phyloP scores from a whole-genome alignment of 2,113 vertebrate genomes.

The Caranx ignobilis region DNA sequence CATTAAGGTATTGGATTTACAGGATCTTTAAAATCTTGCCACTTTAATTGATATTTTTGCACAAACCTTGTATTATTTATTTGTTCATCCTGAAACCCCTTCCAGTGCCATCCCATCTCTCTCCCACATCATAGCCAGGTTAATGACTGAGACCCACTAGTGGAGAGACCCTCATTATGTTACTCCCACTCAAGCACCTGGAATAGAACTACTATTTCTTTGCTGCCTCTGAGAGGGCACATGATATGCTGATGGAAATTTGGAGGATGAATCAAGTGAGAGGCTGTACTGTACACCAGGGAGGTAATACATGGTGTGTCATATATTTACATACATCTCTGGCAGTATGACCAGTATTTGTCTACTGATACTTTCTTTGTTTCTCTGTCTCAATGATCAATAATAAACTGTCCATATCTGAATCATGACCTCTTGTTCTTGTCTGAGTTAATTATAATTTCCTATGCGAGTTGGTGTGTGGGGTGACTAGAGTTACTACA shows the following conservation, averaged over 20 bases:
- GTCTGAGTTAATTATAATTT: background rate
- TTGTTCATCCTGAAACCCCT: slow-evolving; percentile 31
- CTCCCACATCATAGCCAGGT: slow-evolving; percentile 36
- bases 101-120: slow-evolving; percentile 21
- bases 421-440: slow-evolving; percentile 8
- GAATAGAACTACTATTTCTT: slow-evolving; percentile 72
- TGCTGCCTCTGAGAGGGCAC: slow-evolving; percentile 66
- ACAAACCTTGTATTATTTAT: slow-evolving; percentile 26
- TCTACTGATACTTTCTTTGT: slow-evolving; percentile 56
- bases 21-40: slow-evolving; percentile 12
- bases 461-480: background rate
- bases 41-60: slow-evolving; percentile 42
- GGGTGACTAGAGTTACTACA: background rate
- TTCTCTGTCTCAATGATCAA: slow-evolving; percentile 52
- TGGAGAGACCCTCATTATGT: slow-evolving; percentile 72
- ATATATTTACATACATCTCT: slow-evolving; percentile 53
- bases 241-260: slow-evolving; percentile 60
- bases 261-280: slow-evolving; percentile 69
- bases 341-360: slow-evolving; percentile 55
- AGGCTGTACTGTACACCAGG: slow-evolving; percentile 56
- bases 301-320: slow-evolving; percentile 46
- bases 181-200: slow-evolving; percentile 74
- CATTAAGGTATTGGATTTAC: background rate
- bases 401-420: slow-evolving; percentile 57
- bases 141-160: slow-evolving; percentile 64